Evolutionary conservation across 64 coral and sea anemone species (phyloP), one percentile per base, ranked within the genome.

Genomic region (Platygyra sinensis): DNA sequence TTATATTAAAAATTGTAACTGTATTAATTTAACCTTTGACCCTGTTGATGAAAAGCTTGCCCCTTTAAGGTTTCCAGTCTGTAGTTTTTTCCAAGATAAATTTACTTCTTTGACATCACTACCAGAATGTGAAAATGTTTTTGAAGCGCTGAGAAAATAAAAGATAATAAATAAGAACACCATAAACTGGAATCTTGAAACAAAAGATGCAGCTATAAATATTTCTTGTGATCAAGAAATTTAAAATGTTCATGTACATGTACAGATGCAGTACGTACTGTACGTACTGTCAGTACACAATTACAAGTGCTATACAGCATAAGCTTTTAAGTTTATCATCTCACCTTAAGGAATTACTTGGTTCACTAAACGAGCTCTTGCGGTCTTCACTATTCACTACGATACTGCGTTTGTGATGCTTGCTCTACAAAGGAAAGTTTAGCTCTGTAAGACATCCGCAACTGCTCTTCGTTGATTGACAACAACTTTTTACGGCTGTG

Each of bases 51-150:
- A 71, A n/a, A 49, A 25, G 11, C 22, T 71, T 51, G 63, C 13
- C 36, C 14, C 62, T 49, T 85, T 72, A 24, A 32, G 49, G 51
- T 85, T 85, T 27, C 19, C 30, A 30, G 57, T 50, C 11, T 51
- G 32, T 52, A 32, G 67, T 9, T 85, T 85, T 25, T 24, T 85
- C 81, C 81, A 51, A 27, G 81, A 85, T 31, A 81, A 30, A 32
- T 63, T 81, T 10, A 30, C 20, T 81, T 81, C 79, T 24, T 81
- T 81, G 6, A 62, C 27, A 81, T 24, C 5, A 81, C 29, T 36
- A 6, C 57, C 79, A 64, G 81, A 72, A n/a, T 50, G 10, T 67
- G 10, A 63, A 69, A 51, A 52, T 51, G 81, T 71, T 64, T 51
- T 85, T 63, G 36, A 50, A 71, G 62, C 22, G 24, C 62, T 71